Base-by-base conservation (phyloP, 2,113 vertebrate genomes). In the Pomatorhinus ruficollis region DNA sequence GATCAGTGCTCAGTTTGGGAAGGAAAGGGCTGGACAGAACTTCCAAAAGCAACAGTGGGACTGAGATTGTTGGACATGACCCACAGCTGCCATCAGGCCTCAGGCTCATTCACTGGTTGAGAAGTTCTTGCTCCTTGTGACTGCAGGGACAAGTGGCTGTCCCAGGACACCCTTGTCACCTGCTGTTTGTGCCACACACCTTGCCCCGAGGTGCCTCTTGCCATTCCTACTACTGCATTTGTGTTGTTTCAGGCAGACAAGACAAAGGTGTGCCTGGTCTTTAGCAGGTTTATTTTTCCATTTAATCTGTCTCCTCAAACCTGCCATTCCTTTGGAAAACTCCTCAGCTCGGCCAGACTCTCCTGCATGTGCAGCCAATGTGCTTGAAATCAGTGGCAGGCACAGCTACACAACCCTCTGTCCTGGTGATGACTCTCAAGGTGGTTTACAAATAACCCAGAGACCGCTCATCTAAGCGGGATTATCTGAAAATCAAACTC, bases 141-240 rank as follows among this genome's bases (percentile, higher is more conserved):
- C 18, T 47, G 25, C 47, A 70, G 35, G 56, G 68, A 63, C 25
- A 12, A 7, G 40, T 10, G 64, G 71, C 18, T 18, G 30, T 65
- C 5, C 5, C 33, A 11, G 5, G 45, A 30, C 64, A 53, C 12
- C 0, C 0, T 6, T 60, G 59, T 79, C 57, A 85, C 59, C 54
- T 57, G 14, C 50, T 65, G 14, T 79, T 80, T 64, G 45, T 68
- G 59, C 60, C 71, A 76, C 31, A 12, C 27, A 7, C 47, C 56
- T 78, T 31, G 40, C 24, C 15, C 16, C 0, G 0, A 84, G 12
- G 39, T 64, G 52, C 30, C 71, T 79, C 59, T 68, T 76, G 45
- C 37, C 22, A 27, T 81, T 77, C 63, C 35, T 5, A 21, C 39
- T 56, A 17, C 39, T 64, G 49, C 59, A 60, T 57, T 83, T 27